phyloP scores from a whole-genome alignment of 2,113 vertebrate genomes.

The Myrmophylax atrothorax region DNA sequence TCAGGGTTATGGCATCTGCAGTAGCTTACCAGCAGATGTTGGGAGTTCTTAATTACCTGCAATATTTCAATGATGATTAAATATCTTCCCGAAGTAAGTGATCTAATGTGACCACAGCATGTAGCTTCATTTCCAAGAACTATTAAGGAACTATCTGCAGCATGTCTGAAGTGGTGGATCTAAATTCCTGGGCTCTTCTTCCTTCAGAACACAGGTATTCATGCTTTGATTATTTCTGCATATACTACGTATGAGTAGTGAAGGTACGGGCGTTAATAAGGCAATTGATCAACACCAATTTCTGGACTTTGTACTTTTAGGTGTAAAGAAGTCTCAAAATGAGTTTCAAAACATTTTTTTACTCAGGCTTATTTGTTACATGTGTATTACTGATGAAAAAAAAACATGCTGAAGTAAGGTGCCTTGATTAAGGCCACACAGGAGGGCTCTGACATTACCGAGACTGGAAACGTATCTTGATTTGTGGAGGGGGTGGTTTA shows the following conservation, averaged over 20 bases:
- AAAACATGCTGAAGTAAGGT: not conserved
- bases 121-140: not conserved
- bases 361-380: not conserved
- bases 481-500: not conserved
- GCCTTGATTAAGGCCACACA: not conserved
- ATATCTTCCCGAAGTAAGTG: not conserved
- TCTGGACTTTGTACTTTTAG: not conserved
- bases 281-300: not conserved
- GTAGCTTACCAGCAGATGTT: not conserved
- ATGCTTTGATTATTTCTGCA: not conserved
- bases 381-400: not conserved
- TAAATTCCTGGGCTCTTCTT: not conserved
- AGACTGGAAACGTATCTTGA: not conserved
- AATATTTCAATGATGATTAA: not conserved
- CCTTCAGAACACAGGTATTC: not conserved
- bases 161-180: not conserved
- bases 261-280: not conserved
- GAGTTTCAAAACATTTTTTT: not conserved
- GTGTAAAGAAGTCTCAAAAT: not conserved
- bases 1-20: not conserved
- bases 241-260: not conserved
- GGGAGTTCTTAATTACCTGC: not conserved
- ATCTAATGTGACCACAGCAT: not conserved
- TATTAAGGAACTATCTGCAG: not conserved
- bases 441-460: not conserved